Evolutionary conservation across 64 coral and sea anemone genomes (phyloP).

Genomic region (Montipora foliosa): DNA sequence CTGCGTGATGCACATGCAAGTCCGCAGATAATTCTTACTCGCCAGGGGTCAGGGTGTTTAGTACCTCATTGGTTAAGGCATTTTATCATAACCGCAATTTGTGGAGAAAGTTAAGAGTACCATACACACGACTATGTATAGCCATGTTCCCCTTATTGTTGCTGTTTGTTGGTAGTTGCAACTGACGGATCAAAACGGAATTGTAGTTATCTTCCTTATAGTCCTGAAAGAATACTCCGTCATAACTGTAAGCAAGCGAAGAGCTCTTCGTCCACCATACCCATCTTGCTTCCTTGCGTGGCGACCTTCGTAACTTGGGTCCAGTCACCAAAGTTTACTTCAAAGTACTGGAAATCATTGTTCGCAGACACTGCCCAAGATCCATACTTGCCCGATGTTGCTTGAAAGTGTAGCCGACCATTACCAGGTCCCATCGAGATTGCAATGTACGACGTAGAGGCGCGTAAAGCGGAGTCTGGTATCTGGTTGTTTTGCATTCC

Average conservation of each 20-base stretch:
- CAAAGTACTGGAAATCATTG: conserved; percentile 4
- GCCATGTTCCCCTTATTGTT: too few relatives aligned
- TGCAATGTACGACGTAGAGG: conserved; percentile 7
- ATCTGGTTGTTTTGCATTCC: too few relatives aligned
- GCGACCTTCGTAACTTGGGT: conserved; percentile 16
- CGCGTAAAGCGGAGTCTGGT: neutral
- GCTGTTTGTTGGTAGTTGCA: too few relatives aligned
- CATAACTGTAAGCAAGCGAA: conserved; percentile 22
- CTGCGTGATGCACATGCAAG: too few relatives aligned
- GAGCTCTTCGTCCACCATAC: conserved; percentile 29
- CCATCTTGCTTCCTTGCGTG: conserved; percentile 60
- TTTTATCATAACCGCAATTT: too few relatives aligned
- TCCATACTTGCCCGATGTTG: neutral
- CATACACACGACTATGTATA: too few relatives aligned
- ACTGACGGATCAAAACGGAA: neutral
- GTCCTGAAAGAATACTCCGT: conserved; percentile 19
- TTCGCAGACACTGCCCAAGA: conserved; percentile 1
- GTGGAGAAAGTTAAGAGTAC: too few relatives aligned
- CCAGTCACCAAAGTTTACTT: conserved; percentile 49
- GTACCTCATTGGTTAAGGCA: too few relatives aligned
- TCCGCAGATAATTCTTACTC: too few relatives aligned
- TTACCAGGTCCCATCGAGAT: conserved; percentile 14
- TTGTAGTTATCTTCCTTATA: conserved; percentile 5
- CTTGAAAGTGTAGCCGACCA: conserved; percentile 8
- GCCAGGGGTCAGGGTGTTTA: too few relatives aligned